Conservation (phyloP, 2,888 invertebrate genomes). For the Beris morrisii region DNA sequence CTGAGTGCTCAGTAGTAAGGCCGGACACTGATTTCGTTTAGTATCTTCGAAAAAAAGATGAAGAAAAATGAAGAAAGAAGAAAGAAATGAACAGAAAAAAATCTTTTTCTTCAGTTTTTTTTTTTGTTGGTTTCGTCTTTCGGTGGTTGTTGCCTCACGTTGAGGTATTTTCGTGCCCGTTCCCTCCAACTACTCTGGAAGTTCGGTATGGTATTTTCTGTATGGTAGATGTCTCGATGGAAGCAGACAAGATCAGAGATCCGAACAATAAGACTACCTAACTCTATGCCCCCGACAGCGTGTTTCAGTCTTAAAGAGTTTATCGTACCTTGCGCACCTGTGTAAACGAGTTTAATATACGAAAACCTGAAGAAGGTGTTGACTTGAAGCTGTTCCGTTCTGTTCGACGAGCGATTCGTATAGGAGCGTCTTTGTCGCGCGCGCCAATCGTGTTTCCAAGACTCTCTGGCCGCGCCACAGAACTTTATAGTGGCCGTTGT, state of each 20-base stretch:
- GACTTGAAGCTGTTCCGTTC: constrained; percentile 3
- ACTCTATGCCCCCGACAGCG: constrained; percentile 47
- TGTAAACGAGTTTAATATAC: constrained; percentile 38
- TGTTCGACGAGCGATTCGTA: neutral
- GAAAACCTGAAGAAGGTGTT: constrained; percentile 27
- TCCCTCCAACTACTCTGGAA: constrained; percentile 29
- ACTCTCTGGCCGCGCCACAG: no score
- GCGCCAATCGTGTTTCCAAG: neutral
- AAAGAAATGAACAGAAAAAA: neutral
- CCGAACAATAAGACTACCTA: constrained; percentile 38
- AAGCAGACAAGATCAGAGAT: constrained; percentile 35
- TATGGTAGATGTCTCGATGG: constrained; percentile 17
- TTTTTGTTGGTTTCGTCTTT: constrained; percentile 6
- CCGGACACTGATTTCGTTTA: constrained; percentile 23
- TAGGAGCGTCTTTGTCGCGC: constrained; percentile 11
- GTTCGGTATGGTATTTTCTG: constrained; percentile 12
- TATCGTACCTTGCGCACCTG: constrained; percentile 56
- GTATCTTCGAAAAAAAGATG: neutral
- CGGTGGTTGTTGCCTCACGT: constrained; percentile 27
- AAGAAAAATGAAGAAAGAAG: no score
- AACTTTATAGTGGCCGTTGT: neutral
- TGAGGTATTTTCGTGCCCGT: constrained; percentile 19
- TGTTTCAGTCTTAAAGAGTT: constrained; percentile 50
- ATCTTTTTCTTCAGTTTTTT: constrained; percentile 7
- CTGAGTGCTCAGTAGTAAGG: neutral